Evolutionary conservation across 2,888 invertebrate genomes (phyloP).

Genomic region (Meganola albula): DNA sequence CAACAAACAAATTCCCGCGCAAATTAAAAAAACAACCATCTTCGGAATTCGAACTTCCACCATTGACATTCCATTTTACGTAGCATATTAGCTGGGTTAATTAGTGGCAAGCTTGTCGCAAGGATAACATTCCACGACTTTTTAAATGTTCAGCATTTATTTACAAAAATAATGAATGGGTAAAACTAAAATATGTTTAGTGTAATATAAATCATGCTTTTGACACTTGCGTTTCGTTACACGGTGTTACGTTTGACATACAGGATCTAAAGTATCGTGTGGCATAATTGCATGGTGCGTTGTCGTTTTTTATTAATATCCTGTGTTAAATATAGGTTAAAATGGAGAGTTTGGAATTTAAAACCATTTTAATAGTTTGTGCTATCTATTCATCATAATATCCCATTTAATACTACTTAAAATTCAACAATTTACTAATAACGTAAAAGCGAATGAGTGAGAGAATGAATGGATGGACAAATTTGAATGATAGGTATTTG

Average conservation of each 20-base stretch:
- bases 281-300: constrained; percentile 37
- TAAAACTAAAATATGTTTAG: constrained; percentile 37
- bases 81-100: constrained; percentile 58
- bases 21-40: constrained; percentile 28
- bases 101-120: constrained; percentile 63
- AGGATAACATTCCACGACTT: constrained; percentile 37
- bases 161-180: constrained; percentile 26
- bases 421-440: no score
- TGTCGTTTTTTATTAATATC: constrained; percentile 45
- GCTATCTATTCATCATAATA: no score
- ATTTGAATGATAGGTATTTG: no score
- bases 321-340: constrained; percentile 34
- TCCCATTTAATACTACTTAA: no score
- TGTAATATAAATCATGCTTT: constrained; percentile 65
- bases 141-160: constrained; percentile 32
- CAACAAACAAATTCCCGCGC: constrained; percentile 16
- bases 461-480: no score
- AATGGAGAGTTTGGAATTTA: constrained; percentile 13
- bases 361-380: no score
- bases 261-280: constrained; percentile 64
- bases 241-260: constrained; percentile 58
- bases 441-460: no score
- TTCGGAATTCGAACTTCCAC: constrained; percentile 42
- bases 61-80: constrained; percentile 42
- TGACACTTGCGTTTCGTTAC: constrained; percentile 63